Evolutionary conservation across 2,797 vertebrate genomes (phyloP).

Genomic region (Enteromius trimaculatus): DNA sequence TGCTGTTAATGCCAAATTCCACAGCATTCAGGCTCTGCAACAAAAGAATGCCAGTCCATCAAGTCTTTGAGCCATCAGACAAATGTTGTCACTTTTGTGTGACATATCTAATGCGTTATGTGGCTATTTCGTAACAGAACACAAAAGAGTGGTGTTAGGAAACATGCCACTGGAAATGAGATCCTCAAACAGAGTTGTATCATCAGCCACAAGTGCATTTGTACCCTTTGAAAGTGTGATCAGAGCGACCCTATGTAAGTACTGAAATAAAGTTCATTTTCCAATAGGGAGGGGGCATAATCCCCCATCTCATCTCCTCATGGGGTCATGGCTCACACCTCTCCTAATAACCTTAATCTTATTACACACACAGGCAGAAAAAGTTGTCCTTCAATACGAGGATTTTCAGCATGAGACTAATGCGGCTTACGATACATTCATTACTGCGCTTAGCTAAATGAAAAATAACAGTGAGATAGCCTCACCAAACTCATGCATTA

Average conservation of each 20-base stretch:
- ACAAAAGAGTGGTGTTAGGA: slow-evolving; percentile 27
- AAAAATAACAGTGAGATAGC: slow-evolving; percentile 59
- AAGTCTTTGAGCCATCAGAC: slow-evolving; percentile 73
- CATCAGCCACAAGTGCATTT: slow-evolving; percentile 8
- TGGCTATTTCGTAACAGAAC: slow-evolving; percentile 1
- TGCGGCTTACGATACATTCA: slow-evolving; percentile 89
- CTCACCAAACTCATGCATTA: neutral
- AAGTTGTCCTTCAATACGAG: slow-evolving; percentile 88
- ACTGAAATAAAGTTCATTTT: slow-evolving; percentile 41
- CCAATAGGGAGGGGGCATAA: slow-evolving; percentile 35
- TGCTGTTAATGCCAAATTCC: slow-evolving; percentile 24
- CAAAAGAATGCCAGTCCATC: slow-evolving; percentile 11
- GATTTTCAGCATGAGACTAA: slow-evolving; percentile 90
- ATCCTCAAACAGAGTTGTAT: neutral
- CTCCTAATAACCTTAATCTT: slow-evolving; percentile 83
- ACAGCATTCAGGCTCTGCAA: slow-evolving; percentile 4
- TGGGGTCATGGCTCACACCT: slow-evolving; percentile 51
- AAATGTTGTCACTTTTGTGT: slow-evolving; percentile 85
- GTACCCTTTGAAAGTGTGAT: slow-evolving; percentile 23
- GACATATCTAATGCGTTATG: neutral
- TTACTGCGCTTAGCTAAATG: slow-evolving; percentile 33
- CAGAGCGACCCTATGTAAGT: neutral
- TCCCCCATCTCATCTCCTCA: slow-evolving; percentile 53
- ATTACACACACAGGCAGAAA: slow-evolving; percentile 74
- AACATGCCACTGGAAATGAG: slow-evolving; percentile 11